These are phyloP conservation scores for Cirrhinus mrigala DNA, from an alignment of 2,797 vertebrate species.

Conservation along the genomic window DNA sequence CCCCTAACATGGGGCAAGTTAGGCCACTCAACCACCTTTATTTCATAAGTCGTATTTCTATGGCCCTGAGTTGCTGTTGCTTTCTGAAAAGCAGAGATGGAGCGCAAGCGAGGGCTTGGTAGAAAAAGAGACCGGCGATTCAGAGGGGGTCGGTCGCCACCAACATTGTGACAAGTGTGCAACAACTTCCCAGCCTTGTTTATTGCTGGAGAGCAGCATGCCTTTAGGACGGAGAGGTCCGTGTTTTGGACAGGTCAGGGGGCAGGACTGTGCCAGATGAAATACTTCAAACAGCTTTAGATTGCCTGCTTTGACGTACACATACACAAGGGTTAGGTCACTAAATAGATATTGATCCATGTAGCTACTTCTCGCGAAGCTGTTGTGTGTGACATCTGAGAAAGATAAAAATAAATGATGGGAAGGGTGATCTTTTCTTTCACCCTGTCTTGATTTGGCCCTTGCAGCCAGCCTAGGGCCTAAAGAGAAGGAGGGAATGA, in stretches of 20 bases:
- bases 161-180: constrained; percentile 75
- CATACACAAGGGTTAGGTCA: constrained; percentile 74
- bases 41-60: background rate
- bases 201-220: constrained; percentile 63
- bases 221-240: constrained; percentile 61
- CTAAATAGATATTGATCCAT: constrained; percentile 78
- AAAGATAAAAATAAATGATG: constrained; percentile 69
- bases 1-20: background rate
- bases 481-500: constrained; percentile 36
- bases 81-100: constrained; percentile 14
- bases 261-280: constrained; percentile 72
- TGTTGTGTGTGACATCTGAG: constrained; percentile 62
- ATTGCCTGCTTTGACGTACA: constrained; percentile 72
- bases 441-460: constrained; percentile 58
- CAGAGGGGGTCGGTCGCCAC: constrained; percentile 57
- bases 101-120: constrained; percentile 19
- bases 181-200: constrained; percentile 72
- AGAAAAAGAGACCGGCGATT: constrained; percentile 51
- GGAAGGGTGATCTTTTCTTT: constrained; percentile 60
- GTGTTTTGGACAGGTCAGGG: constrained; percentile 62
- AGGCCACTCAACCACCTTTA: background rate
- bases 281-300: constrained; percentile 75
- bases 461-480: constrained; percentile 31
- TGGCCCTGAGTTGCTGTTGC: background rate
- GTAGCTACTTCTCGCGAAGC: constrained; percentile 63